Evolutionary conservation across 2,888 invertebrate genomes (phyloP), one percentile per base, ranked within the genome.

Genomic region (Aphodius sticticus): DNA sequence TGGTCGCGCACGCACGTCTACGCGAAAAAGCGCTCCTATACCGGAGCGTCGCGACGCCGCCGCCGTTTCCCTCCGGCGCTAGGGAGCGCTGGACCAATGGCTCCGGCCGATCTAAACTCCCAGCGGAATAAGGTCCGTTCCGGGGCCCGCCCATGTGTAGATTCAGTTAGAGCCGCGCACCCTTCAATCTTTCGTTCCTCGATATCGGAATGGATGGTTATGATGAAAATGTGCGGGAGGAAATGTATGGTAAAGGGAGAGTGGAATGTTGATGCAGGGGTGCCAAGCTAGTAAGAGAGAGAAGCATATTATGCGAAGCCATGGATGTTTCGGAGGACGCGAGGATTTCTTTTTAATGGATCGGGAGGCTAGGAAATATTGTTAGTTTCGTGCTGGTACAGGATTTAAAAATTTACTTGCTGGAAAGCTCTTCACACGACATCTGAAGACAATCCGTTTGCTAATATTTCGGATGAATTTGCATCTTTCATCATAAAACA

Each of bases 61-160:
- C 74, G 74, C 74, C 74, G 36, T 35, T 35, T 74, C 35, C 15
- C 74, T 9, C 36, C 74, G 74, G 35, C 82, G 85, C 83, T 82
- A 83, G 84, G 81, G 82, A 81, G 82, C 80, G 84, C 83, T 85
- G 87, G 87, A 87, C 87, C 87, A 87, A 87, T 87, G 85, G 85
- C 86, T 87, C 87, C 86, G 88, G 88, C 87, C 88, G 87, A 88
- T 87, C 86, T 86, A 86, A 91, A 91, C 91, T 90, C 86, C 85
- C 74, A 16, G 74, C 36, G 37, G 74, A 74, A 37, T 84, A 85
- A 84, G 84, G 84, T 82, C 84, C 84, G 84, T 84, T 84, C 84
- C 84, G 85, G 86, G 85, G 86, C 84, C 87, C 87, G 88, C 88
- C 87, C 88, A 88, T 88, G 88, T 87, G 87, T 88, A 88, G 87